Percentiles rank a stretch among this genome's conserved stretches.
Conservation (phyloP, 2,888 invertebrate species). For the Rhimphoctona megacephalus region DNA sequence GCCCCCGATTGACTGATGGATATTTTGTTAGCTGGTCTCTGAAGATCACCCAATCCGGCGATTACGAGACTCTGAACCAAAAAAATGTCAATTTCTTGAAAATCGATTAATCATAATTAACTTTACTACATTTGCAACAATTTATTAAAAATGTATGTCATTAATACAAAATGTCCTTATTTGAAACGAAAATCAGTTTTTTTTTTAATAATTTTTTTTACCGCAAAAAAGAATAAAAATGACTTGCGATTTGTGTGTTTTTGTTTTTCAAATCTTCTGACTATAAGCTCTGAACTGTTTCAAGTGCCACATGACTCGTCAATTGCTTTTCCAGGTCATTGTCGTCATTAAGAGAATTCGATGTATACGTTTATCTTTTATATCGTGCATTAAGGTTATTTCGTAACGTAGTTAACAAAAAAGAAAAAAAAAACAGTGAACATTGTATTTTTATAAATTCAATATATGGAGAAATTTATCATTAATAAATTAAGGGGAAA, state of each 20-base stretch:
- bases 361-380: neutral
- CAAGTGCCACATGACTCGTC: neutral
- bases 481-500: no score
- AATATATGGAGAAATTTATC: neutral
- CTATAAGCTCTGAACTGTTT: neutral
- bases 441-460: neutral
- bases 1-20: constrained; percentile 93
- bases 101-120: neutral
- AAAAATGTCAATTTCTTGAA: neutral
- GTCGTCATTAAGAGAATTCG: neutral
- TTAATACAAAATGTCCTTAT: no score
- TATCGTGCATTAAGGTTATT: neutral
- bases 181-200: neutral
- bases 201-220: neutral
- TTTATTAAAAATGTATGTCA: no score
- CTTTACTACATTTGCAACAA: neutral
- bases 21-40: constrained; percentile 94
- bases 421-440: neutral
- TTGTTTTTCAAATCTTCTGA: neutral
- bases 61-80: constrained; percentile 91
- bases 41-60: constrained; percentile 95
- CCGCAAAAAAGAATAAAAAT: neutral
- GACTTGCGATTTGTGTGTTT: neutral
- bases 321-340: constrained; percentile 24
- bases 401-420: neutral